A percentile compares a stretch with the other conserved stretches of the same genome.
Evolutionary conservation across 1,140 invertebrate species (phyloP).

Genomic region (Rhizoglyphus robini): DNA sequence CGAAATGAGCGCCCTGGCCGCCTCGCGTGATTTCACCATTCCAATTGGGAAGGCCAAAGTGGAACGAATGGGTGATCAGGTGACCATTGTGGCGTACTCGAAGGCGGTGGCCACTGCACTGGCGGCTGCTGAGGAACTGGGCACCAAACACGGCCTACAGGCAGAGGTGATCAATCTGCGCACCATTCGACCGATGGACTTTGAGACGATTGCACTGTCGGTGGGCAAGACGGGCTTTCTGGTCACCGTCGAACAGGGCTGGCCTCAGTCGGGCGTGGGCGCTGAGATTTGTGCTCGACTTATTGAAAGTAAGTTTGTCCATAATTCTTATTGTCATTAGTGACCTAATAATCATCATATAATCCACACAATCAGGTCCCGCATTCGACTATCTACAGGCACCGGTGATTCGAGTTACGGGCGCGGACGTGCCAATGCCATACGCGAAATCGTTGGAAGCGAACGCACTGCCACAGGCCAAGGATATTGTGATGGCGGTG

Average conservation of each 20-base stretch:
- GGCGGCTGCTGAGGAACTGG: conserved; percentile 74
- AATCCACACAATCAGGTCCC: conserved; percentile 43
- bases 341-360: neutral
- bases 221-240: conserved; percentile 89
- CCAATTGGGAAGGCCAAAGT: conserved; percentile 96
- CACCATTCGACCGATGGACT: conserved; percentile 75
- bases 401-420: conserved; percentile 71
- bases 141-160: conserved; percentile 61
- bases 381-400: conserved; percentile 93
- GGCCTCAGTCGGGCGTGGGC: conserved; percentile 88
- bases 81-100: conserved; percentile 84
- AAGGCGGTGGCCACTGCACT: conserved; percentile 72
- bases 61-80: conserved; percentile 65
- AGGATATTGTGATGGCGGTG: conserved; percentile 44
- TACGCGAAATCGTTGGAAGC: conserved; percentile 76
- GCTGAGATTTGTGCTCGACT: conserved; percentile 85
- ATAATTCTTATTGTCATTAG: neutral
- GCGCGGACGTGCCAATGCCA: conserved; percentile 93
- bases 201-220: conserved; percentile 72
- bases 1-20: conserved; percentile 76
- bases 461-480: conserved; percentile 56
- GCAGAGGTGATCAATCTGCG: conserved; percentile 94
- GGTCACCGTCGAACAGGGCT: conserved; percentile 88
- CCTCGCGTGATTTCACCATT: conserved; percentile 78
- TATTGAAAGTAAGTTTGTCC: conserved; percentile 63